Evolutionary conservation across 1,140 invertebrate genomes (phyloP).

Genomic region (Carposina sasakii): DNA sequence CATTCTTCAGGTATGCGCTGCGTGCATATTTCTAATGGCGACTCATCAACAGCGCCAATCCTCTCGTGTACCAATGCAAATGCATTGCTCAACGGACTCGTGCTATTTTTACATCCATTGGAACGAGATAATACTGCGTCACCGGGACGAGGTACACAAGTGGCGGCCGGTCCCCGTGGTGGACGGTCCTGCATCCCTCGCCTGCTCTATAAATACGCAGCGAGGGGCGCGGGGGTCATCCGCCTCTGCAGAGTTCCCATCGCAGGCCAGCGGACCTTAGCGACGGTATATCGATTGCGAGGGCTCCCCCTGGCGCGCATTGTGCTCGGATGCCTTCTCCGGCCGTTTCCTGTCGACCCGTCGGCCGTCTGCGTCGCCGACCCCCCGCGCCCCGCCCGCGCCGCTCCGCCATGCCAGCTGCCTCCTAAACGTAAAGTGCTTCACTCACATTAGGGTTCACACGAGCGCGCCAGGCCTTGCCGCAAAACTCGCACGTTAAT

Average conservation of each 20-base stretch:
- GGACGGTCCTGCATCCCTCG: conserved; percentile 59
- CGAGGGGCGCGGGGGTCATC: conserved; percentile 64
- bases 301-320: conserved; percentile 67
- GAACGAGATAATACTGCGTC: conserved; percentile 48
- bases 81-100: conserved; percentile 25
- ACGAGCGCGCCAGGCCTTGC: too few relatives aligned
- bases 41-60: neutral
- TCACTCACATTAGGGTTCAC: too few relatives aligned
- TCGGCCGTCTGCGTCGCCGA: conserved; percentile 37
- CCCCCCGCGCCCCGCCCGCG: conserved; percentile 27
- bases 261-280: conserved; percentile 69
- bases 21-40: too few relatives aligned
- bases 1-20: too few relatives aligned
- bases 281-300: conserved; percentile 71
- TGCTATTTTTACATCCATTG: conserved; percentile 54
- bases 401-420: conserved; percentile 19
- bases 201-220: conserved; percentile 68
- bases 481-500: too few relatives aligned
- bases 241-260: conserved; percentile 65
- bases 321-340: conserved; percentile 63
- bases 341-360: conserved; percentile 57
- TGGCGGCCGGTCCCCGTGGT: conserved; percentile 40
- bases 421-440: too few relatives aligned
- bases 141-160: conserved; percentile 34
- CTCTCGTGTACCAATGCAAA: neutral